Evolutionary conservation across 2,888 invertebrate genomes (phyloP).

Genomic region (Timema podura): DNA sequence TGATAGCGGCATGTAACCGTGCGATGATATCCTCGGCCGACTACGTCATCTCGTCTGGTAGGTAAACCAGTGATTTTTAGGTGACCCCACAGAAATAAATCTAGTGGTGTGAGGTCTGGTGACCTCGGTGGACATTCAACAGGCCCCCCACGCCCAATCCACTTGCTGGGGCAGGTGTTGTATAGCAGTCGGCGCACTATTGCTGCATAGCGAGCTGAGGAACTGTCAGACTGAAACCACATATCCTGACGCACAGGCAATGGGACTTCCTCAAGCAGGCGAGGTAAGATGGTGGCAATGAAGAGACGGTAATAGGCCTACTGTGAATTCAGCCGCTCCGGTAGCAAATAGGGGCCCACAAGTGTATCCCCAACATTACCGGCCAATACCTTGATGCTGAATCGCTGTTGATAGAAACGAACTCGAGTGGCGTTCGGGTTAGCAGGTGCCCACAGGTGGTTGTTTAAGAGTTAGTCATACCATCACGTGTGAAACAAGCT

Average conservation of each 20-base stretch:
- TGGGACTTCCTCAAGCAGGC: neutral
- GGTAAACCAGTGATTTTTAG: neutral
- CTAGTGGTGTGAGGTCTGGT: neutral
- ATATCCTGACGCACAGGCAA: neutral
- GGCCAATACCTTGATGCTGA: too few species aligned
- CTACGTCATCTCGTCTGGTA: neutral
- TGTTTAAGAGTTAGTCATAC: too few species aligned
- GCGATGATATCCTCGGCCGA: too few species aligned
- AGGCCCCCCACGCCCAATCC: neutral
- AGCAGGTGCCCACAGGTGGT: too few species aligned
- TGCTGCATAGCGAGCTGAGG: neutral
- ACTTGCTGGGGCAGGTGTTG: neutral
- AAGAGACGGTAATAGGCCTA: neutral
- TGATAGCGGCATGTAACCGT: neutral
- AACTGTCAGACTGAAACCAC: conserved; percentile 3
- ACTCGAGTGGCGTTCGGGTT: too few species aligned
- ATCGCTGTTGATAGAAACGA: too few species aligned
- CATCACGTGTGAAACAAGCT: too few species aligned
- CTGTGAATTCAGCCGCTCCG: neutral
- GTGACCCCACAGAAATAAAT: neutral
- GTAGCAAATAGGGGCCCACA: too few species aligned
- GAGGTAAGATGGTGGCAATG: neutral
- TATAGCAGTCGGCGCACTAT: neutral
- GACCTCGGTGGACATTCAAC: neutral
- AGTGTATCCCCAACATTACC: too few species aligned